Evolutionary conservation across 2,113 vertebrate genomes (phyloP), one percentile per base, ranked within the genome.

Genomic region (human (Homo sapiens)): DNA sequence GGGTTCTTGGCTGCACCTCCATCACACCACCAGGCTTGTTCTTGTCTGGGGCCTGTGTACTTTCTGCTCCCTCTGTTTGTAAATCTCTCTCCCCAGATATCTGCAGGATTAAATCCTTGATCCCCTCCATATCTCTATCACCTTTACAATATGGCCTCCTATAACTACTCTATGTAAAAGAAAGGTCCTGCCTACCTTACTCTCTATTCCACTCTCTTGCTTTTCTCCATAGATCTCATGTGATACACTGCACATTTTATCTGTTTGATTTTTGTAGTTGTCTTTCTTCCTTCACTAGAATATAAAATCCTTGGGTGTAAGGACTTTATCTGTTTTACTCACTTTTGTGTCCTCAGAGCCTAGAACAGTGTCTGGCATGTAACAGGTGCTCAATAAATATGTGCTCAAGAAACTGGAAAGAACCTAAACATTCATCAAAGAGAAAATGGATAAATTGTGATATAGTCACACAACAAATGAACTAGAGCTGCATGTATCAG

Each of bases 231-330:
- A 75, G 48, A 92, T 48, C 12, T 89, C 45, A 75, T 27, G n/a
- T 81, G 55, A 79, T 11, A 43, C 1, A 27, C 8, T 38, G 9
- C 45, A 8, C 27, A 75, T 85, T 83, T 86, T 75, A 85, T 13
- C 82, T 25, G 5, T 76, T 85, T 40, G 22, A 50, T 76, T 94
- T 89, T 91, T 23, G 68, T 80, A 61, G 38, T 23, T 55, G 79
- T 72, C 50, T 68, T 11, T 64, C 61, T 94, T 8, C 27, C 83
- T 43, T 92, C 14, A 70, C 30, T 80, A 88, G 22, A 88, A n/a
- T n/a, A 40, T 59, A 52, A 80, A 89, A 75, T 32, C n/a, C 45
- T 73, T 61, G 59, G 50, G 38, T 38, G 52, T 23, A 50, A 17
- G 38, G 68, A 78, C 45, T 70, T 89, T 11, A n/a, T 35, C 59